Conservation (phyloP, 2,113 vertebrate genomes). For the Brienomyrus longianalis region DNA sequence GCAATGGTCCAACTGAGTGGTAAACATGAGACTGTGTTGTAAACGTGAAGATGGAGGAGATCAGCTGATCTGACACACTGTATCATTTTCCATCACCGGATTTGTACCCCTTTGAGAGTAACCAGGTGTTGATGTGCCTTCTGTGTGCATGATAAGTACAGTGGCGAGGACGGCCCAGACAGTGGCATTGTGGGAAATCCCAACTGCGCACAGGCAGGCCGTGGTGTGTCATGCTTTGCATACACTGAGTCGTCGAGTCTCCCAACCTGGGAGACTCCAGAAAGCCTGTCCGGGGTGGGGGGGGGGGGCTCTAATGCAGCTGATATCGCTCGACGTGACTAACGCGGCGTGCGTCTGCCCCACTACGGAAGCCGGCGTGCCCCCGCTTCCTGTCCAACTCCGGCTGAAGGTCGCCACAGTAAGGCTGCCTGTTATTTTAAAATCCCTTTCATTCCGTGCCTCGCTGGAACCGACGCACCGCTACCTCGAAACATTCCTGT, state of each 20-base stretch:
- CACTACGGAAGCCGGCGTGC: neutral
- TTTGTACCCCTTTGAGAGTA: neutral
- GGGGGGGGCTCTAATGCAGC: neutral
- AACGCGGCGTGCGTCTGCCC: neutral
- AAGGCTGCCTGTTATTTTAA: conserved; percentile 21
- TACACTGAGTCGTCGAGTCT: neutral
- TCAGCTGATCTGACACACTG: neutral
- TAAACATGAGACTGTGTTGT: no score
- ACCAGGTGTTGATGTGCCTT: neutral
- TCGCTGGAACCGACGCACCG: neutral
- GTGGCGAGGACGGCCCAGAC: neutral
- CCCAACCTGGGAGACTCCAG: conserved; percentile 21
- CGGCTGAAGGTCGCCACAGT: conserved; percentile 14
- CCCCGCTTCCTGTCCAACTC: conserved; percentile 13
- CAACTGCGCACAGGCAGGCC: neutral
- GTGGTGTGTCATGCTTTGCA: conserved; percentile 12
- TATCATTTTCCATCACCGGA: neutral
- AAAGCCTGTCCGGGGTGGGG: neutral
- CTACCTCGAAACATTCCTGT: conserved; percentile 8
- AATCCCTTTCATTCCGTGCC: conserved; percentile 10
- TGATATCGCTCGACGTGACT: conserved; percentile 21
- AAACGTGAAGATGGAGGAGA: no score
- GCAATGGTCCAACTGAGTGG: no score
- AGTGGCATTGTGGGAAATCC: neutral
- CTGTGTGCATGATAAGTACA: neutral